Evolutionary conservation across 1,140 invertebrate genomes (phyloP), one percentile per base, ranked within the genome.

Genomic region (Triops cancriformis): DNA sequence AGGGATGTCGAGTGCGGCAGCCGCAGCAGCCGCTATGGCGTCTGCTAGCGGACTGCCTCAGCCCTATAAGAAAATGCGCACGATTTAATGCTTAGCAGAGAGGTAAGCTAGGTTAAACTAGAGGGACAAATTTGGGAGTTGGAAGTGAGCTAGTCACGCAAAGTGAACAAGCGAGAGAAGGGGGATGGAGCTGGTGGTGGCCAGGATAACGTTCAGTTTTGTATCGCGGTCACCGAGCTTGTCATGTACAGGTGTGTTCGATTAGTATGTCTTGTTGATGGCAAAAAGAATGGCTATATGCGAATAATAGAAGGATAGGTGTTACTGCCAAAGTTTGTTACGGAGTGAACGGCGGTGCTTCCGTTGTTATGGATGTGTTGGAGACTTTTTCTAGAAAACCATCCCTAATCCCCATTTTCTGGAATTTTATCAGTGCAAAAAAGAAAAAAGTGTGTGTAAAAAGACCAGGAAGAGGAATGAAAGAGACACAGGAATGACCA

Each of bases 11-110:
- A 84, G 81, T 74, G 81, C 80, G 11, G 81, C 83, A 81, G 82
- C 85, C 82, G 85, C 86, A 5, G 82, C 83, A 18, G 82, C 83
- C 11, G 75, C 75, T 10, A 43, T 76, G 75, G 75, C 75, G 1
- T 51, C 43, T 11, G 75, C 75, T 7, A n/a, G 18, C 14, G 75
- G 75, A 28, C 43, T 76, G 28, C 51, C 51, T 6, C 75, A 76
- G 64, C 75, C 75, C 9, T 76, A 76, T 31, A 76, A 76, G 64
- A 76, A 76, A 51, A 76, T 76, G 75, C 37, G 75, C 31, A 76
- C 75, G 27, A 76, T 76, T 26, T 76, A 11, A 45, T 11, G 23
- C 9, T n/a, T 6, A 9, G 23, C 10, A n/a, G 14, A 28, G 41
- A 11, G 18, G 1, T 75, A 23, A 41, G 26, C 31, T 28, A 37